Percentiles rank a stretch among this genome's conserved stretches.
Evolutionary conservation across 2,888 invertebrate species (phyloP).

Genomic region (Zaprionus lineosus): DNA sequence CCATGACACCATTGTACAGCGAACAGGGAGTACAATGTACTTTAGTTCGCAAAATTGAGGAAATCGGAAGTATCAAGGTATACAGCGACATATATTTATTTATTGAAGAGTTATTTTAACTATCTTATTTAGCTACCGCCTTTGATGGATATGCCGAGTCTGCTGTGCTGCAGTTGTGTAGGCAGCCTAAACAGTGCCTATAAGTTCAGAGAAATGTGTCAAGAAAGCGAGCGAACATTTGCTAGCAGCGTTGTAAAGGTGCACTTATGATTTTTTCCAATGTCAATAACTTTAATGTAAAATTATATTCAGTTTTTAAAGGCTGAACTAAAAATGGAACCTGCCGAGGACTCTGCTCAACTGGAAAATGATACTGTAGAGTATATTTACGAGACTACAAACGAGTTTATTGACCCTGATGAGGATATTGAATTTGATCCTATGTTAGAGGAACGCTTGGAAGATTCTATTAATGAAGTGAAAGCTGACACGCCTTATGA

Average conservation of each 20-base stretch:
- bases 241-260: constrained; percentile 77
- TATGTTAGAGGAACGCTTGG: constrained; percentile 61
- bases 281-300: neutral
- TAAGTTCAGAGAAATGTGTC: constrained; percentile 78
- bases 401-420: constrained; percentile 75
- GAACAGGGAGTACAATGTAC: constrained; percentile 59
- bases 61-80: constrained; percentile 80
- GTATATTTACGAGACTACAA: constrained; percentile 63
- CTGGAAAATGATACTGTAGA: constrained; percentile 50
- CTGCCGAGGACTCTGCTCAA: constrained; percentile 54
- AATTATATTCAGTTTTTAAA: constrained; percentile 19
- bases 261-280: neutral
- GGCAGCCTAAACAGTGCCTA: constrained; percentile 69
- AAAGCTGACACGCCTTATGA: constrained; percentile 27
- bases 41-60: constrained; percentile 77
- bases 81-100: neutral
- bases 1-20: constrained; percentile 77
- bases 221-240: constrained; percentile 78
- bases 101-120: too few relatives aligned
- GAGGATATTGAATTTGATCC: constrained; percentile 68
- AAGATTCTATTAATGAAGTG: constrained; percentile 48
- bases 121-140: constrained; percentile 73
- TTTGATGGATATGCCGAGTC: constrained; percentile 77
- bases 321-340: constrained; percentile 75
- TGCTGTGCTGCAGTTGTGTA: constrained; percentile 78